These are phyloP conservation scores for Vanessa tameamea DNA, from an alignment of 1,140 invertebrate genomes.

Conservation along the genomic window DNA sequence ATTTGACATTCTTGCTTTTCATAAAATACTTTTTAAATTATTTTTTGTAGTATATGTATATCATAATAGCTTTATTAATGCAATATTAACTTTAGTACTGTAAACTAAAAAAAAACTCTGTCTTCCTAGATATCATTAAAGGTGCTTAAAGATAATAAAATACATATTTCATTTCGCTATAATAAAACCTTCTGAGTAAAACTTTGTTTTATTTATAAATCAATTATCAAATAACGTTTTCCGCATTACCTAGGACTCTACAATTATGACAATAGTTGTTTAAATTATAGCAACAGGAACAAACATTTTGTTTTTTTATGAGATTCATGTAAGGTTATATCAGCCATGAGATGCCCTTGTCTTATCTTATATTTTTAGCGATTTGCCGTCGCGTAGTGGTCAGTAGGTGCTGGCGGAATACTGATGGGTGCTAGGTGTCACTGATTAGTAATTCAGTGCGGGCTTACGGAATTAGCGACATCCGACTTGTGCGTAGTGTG, in stretches of 20 bases:
- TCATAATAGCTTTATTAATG: no score
- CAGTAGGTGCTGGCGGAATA: constrained; percentile 57
- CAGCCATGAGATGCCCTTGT: constrained; percentile 72
- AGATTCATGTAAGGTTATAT: constrained; percentile 64
- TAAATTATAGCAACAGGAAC: constrained; percentile 53
- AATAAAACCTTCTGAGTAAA: constrained; percentile 22
- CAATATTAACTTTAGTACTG: background rate
- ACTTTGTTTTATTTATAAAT: constrained; percentile 13
- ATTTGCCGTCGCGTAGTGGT: constrained; percentile 59
- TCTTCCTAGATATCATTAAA: constrained; percentile 21
- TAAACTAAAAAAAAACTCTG: background rate
- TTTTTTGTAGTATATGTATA: background rate
- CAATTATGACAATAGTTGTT: background rate
- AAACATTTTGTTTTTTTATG: constrained; percentile 60
- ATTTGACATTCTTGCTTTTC: no score
- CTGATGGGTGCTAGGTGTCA: constrained; percentile 56
- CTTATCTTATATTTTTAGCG: constrained; percentile 76
- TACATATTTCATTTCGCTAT: constrained; percentile 19
- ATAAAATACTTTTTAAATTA: background rate
- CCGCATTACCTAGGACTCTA: background rate
- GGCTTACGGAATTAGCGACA: constrained; percentile 75
- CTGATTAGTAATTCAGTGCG: constrained; percentile 67
- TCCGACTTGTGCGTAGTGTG: constrained; percentile 63
- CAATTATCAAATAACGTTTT: background rate
- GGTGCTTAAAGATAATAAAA: constrained; percentile 25